A percentile compares a stretch with the other conserved stretches of the same genome.
Evolutionary conservation across 2,888 invertebrate species (phyloP).

Genomic region (Hirtodrosophila alboralis): DNA sequence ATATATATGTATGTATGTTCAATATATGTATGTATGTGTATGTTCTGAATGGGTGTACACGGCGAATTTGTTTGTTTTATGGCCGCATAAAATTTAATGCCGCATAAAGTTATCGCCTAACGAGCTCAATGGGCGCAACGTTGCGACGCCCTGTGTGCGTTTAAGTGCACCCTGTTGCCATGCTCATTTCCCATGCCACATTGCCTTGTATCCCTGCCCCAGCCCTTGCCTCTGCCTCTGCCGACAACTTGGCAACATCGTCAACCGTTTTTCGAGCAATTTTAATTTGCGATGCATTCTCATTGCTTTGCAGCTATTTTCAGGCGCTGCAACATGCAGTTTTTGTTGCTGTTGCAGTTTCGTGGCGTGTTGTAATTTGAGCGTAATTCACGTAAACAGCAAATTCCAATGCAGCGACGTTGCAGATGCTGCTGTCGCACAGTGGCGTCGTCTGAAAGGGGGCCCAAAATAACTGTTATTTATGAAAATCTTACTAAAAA

Average conservation of each 20-base stretch:
- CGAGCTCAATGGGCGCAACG: constrained; percentile 65
- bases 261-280: constrained; percentile 65
- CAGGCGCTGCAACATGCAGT: constrained; percentile 38
- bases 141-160: constrained; percentile 42
- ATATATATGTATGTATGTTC: no score
- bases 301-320: constrained; percentile 76
- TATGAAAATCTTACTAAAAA: no score
- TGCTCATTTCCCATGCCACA: background rate
- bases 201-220: background rate
- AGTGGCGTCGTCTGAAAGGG: constrained; percentile 24
- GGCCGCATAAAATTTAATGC: constrained; percentile 76
- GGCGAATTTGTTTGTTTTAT: constrained; percentile 78
- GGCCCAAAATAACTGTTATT: no score
- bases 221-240: no score
- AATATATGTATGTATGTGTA: constrained; percentile 16
- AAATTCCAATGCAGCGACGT: constrained; percentile 57
- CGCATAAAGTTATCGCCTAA: constrained; percentile 78
- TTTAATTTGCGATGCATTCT: constrained; percentile 80
- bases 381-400: constrained; percentile 81
- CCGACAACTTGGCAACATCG: background rate
- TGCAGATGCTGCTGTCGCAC: constrained; percentile 32
- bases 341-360: constrained; percentile 27
- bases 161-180: constrained; percentile 42
- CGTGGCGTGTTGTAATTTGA: constrained; percentile 70
- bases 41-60: constrained; percentile 38